Evolutionary conservation across 2,113 vertebrate genomes (phyloP).

Genomic region (Pachyramphus minor): DNA sequence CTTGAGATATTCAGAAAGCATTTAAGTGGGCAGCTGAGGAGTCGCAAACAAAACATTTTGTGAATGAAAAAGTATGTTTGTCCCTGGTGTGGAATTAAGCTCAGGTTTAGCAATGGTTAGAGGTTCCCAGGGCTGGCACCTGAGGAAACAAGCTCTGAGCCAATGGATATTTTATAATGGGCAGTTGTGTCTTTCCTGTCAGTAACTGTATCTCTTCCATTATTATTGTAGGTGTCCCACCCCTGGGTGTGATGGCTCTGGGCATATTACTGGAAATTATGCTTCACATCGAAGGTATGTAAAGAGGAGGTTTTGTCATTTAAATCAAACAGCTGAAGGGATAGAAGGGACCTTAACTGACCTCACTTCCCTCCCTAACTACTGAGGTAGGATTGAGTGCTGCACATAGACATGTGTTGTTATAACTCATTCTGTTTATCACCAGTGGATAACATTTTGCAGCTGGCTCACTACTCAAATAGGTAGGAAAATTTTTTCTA

Average conservation of each 20-base stretch:
- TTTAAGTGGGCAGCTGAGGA: neutral
- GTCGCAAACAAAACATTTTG: neutral
- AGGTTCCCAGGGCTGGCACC: neutral
- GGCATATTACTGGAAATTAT: conserved; percentile 99
- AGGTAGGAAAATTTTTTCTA: neutral
- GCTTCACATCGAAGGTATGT: conserved; percentile 96
- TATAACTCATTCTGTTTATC: neutral
- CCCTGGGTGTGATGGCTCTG: conserved; percentile 97
- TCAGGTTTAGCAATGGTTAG: neutral
- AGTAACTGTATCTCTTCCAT: conserved; percentile 50
- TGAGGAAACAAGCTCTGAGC: neutral
- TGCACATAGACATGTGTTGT: rapidly evolving
- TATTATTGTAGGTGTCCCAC: conserved; percentile 91
- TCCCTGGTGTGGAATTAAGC: neutral
- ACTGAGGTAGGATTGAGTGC: neutral
- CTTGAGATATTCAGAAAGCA: neutral
- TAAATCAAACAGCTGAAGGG: neutral
- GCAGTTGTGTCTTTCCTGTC: neutral
- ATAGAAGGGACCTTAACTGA: neutral
- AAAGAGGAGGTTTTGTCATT: neutral
- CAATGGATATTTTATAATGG: neutral
- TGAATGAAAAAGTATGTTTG: neutral
- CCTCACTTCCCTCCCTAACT: neutral
- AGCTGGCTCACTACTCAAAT: neutral
- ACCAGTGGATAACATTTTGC: neutral